Evolutionary conservation across 2,113 vertebrate species (phyloP).

Genomic region (Cyanistes caeruleus): DNA sequence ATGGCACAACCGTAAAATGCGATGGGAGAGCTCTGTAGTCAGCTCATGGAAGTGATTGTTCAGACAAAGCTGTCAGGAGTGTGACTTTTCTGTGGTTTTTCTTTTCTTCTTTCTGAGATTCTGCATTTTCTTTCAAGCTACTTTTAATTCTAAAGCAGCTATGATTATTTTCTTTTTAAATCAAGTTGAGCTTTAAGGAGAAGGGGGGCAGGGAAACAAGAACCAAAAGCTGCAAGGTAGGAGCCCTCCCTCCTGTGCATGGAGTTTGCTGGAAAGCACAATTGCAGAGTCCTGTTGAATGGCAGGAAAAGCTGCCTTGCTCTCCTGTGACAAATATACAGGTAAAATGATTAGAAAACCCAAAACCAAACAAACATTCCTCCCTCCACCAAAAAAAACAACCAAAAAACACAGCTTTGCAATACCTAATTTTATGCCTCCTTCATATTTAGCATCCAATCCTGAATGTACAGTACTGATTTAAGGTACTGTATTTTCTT

Average conservation of each 20-base stretch:
- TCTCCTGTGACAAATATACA: not conserved
- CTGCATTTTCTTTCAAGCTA: not conserved
- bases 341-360: not conserved
- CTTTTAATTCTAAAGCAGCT: not conserved
- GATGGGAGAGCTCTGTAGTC: not conserved
- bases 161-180: constrained; percentile 23
- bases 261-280: not conserved
- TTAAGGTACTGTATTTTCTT: not conserved
- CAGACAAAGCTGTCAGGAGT: not conserved
- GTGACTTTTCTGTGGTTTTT: not conserved
- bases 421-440: not conserved
- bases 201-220: not conserved
- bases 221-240: not conserved
- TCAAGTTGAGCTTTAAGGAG: not conserved
- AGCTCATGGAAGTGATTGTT: not conserved
- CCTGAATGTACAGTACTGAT: not conserved
- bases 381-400: not conserved
- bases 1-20: not conserved
- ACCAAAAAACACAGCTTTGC: not conserved
- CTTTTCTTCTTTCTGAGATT: not conserved
- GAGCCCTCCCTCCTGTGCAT: not conserved
- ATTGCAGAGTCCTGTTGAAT: not conserved
- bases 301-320: not conserved
- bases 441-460: not conserved
- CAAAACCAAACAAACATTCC: not conserved